A percentile compares a stretch with the other conserved stretches of the same genome.
phyloP scores from a whole-genome alignment of 92 coral and sea anemone species.

The Hydrozoanthus gracilis region DNA sequence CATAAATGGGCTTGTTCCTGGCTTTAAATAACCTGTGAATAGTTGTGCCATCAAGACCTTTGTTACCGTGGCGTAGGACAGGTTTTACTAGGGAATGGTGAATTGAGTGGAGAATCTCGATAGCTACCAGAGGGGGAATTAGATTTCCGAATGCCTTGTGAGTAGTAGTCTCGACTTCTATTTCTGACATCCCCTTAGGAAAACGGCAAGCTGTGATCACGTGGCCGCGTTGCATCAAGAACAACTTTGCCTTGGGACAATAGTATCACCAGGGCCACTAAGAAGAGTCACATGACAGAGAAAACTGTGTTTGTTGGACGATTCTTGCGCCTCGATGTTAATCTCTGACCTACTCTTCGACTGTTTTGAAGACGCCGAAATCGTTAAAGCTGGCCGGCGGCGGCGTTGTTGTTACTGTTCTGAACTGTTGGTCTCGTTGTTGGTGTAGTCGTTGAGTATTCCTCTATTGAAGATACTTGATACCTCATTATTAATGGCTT shows the following conservation, averaged over 20 bases:
- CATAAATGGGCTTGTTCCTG: slow-evolving; percentile 24
- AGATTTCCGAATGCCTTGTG: slow-evolving; percentile 55
- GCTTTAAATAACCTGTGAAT: slow-evolving; percentile 4
- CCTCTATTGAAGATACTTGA: no score
- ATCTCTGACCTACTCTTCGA: no score
- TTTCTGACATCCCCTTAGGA: slow-evolving; percentile 50
- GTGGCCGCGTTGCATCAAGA: slow-evolving; percentile 53
- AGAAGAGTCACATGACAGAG: slow-evolving; percentile 44
- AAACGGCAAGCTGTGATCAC: slow-evolving; percentile 55
- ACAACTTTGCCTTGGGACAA: slow-evolving; percentile 47
- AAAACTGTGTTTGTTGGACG: background rate
- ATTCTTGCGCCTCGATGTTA: no score
- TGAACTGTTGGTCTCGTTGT: no score
- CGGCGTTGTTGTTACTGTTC: no score
- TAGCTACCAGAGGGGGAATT: slow-evolving; percentile 46
- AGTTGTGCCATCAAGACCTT: no score
- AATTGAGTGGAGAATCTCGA: slow-evolving; percentile 21
- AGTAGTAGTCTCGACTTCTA: slow-evolving; percentile 52
- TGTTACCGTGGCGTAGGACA: no score
- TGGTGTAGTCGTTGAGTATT: no score
- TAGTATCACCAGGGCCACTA: slow-evolving; percentile 10
- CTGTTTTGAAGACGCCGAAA: no score
- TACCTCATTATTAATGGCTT: no score
- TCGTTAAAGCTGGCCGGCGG: no score
- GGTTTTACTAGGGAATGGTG: no score